Evolutionary conservation across 2,888 invertebrate species (phyloP).

Genomic region (Stegana nigrithorax): DNA sequence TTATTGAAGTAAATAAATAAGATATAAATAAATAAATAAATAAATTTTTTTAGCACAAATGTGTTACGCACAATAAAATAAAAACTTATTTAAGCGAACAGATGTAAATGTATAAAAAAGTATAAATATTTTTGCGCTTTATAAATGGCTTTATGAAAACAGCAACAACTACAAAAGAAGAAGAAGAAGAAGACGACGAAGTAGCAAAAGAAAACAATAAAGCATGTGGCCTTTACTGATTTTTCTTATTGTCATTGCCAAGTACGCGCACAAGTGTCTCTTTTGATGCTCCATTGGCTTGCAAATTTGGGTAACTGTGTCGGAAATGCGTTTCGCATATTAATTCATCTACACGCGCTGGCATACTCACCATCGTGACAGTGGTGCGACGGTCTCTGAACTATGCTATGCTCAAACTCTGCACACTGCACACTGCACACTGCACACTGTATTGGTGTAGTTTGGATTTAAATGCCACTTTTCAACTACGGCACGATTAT

Average conservation of each 20-base stretch:
- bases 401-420: too few relatives aligned
- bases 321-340: background rate
- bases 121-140: background rate
- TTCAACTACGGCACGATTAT: too few relatives aligned
- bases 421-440: too few relatives aligned
- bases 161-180: background rate
- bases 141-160: background rate
- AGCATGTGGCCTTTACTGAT: background rate
- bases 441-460: too few relatives aligned
- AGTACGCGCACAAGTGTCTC: too few relatives aligned
- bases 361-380: background rate
- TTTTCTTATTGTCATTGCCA: too few relatives aligned
- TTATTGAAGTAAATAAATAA: background rate
- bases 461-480: too few relatives aligned
- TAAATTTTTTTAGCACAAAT: too few relatives aligned
- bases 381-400: too few relatives aligned
- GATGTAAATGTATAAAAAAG: background rate
- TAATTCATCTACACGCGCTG: background rate
- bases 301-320: slow-evolving; percentile 1
- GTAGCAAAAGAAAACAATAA: background rate
- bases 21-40: background rate
- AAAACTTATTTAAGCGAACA: background rate
- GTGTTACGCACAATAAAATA: background rate
- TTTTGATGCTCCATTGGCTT: too few relatives aligned
- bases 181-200: background rate